Conservation (phyloP, 1,140 invertebrate species). For the Dufourea novaeangliae region DNA sequence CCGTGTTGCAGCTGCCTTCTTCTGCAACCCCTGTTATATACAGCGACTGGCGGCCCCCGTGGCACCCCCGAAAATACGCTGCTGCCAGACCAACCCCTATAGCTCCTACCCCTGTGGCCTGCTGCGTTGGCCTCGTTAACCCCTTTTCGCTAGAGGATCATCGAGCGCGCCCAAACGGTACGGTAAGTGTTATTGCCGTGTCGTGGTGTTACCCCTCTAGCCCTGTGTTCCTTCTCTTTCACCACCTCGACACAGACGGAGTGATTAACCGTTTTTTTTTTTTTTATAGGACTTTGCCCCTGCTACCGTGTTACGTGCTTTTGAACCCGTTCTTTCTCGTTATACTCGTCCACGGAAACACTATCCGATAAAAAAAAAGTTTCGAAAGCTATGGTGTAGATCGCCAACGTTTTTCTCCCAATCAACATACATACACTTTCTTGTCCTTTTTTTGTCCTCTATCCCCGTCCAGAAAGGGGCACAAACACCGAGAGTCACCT, state of each 20-base stretch:
- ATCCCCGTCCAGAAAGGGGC: background rate
- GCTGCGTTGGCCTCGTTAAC: slow-evolving; percentile 36
- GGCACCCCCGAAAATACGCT: slow-evolving; percentile 68
- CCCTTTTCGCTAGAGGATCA: slow-evolving; percentile 8
- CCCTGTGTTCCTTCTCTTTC: background rate
- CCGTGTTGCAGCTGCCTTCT: slow-evolving; percentile 72
- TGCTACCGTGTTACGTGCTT: too few relatives aligned
- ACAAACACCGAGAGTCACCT: background rate
- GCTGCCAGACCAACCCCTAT: slow-evolving; percentile 11
- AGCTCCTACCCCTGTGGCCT: slow-evolving; percentile 16
- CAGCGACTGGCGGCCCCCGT: too few relatives aligned
- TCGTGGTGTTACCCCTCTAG: background rate
- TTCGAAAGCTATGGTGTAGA: too few relatives aligned
- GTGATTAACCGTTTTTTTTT: background rate
- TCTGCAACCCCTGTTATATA: slow-evolving; percentile 70
- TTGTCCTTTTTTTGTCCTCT: too few relatives aligned
- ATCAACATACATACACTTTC: too few relatives aligned
- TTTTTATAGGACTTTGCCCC: too few relatives aligned
- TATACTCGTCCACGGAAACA: too few relatives aligned
- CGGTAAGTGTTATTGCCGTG: background rate
- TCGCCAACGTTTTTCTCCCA: too few relatives aligned
- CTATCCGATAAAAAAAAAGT: too few relatives aligned
- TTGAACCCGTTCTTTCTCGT: too few relatives aligned
- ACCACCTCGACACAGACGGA: background rate
- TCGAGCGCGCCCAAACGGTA: background rate